phyloP scores from a whole-genome alignment of 2,888 invertebrate genomes.

The Eupithecia abbreviata region DNA sequence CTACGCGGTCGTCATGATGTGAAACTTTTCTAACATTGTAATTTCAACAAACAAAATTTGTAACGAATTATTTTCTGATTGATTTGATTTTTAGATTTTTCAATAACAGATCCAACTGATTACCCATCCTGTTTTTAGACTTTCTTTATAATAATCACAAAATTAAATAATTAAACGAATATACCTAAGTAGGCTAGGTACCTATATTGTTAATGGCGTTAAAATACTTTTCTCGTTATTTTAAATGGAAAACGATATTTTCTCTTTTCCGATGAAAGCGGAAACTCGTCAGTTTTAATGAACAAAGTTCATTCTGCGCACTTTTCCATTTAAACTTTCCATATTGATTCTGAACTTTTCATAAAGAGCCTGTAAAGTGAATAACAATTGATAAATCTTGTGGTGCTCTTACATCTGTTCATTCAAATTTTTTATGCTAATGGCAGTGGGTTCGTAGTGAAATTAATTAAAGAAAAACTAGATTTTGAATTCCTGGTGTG shows the following conservation, averaged over 20 bases:
- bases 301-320: conserved; percentile 72
- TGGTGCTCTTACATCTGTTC: background rate
- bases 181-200: background rate
- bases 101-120: no score
- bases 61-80: no score
- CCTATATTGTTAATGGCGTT: conserved; percentile 28
- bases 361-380: conserved; percentile 56
- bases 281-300: conserved; percentile 74
- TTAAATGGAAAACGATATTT: conserved; percentile 58
- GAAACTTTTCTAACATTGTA: conserved; percentile 18
- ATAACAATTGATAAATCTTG: conserved; percentile 22
- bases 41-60: background rate
- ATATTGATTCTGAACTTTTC: conserved; percentile 71
- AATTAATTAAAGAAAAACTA: background rate
- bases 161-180: background rate
- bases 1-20: conserved; percentile 36
- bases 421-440: background rate
- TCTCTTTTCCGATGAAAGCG: conserved; percentile 58
- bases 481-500: background rate
- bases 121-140: background rate
- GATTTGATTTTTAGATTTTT: no score
- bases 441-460: background rate
- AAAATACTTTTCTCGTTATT: conserved; percentile 65
- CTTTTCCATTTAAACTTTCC: conserved; percentile 78
- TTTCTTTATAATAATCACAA: background rate